phyloP scores from a whole-genome alignment of 1,140 invertebrate species.

The Drosophila saltans region DNA sequence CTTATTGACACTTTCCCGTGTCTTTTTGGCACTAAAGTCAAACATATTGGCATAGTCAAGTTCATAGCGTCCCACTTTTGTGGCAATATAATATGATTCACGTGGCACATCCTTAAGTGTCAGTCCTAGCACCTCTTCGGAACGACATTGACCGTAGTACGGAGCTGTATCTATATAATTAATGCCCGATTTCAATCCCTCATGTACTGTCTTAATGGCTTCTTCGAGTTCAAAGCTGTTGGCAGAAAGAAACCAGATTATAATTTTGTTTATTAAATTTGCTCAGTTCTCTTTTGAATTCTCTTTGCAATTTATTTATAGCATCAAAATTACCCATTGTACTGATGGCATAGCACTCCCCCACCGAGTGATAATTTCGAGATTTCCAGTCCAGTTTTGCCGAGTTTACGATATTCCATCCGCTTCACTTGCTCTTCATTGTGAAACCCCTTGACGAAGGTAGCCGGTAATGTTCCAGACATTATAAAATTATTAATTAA shows the following conservation, averaged over 20 bases:
- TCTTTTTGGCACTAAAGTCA: constrained; percentile 92
- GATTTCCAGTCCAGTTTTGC: constrained; percentile 85
- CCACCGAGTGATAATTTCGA: constrained; percentile 86
- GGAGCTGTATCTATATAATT: constrained; percentile 97
- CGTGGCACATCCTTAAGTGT: constrained; percentile 91
- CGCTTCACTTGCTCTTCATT: constrained; percentile 84
- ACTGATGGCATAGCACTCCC: constrained; percentile 49
- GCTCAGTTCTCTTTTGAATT: neutral
- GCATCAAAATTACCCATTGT: constrained; percentile 53
- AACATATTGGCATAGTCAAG: constrained; percentile 90
- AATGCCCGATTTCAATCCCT: constrained; percentile 91
- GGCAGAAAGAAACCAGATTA: neutral
- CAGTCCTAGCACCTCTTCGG: constrained; percentile 92
- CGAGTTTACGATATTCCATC: constrained; percentile 86
- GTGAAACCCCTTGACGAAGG: constrained; percentile 86
- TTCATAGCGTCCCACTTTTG: constrained; percentile 95
- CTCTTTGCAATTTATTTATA: neutral
- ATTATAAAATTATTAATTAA: constrained; percentile 22
- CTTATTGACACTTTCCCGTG: constrained; percentile 89
- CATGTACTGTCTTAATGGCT: constrained; percentile 87
- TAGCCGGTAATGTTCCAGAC: constrained; percentile 82
- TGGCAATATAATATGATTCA: constrained; percentile 93
- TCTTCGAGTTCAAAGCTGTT: constrained; percentile 86
- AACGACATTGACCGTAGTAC: constrained; percentile 94
- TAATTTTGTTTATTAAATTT: neutral